Conservation (phyloP, 2,888 invertebrate genomes). For the Cephus pulcher region DNA sequence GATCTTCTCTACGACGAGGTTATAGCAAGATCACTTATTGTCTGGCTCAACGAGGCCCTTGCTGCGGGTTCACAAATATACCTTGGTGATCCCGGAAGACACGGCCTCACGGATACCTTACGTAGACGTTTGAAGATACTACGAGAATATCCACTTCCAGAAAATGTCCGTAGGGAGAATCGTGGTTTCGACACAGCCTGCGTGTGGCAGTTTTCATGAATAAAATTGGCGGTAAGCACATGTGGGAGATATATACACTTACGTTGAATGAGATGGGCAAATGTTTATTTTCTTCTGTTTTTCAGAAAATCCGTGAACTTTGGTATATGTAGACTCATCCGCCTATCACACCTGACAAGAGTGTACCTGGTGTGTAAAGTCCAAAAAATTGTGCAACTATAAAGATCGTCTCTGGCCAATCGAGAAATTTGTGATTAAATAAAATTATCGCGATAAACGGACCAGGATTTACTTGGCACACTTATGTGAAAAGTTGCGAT, state of each 20-base stretch:
- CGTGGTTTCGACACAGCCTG: slow-evolving; percentile 69
- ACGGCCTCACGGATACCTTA: slow-evolving; percentile 67
- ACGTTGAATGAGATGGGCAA: neutral
- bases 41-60: slow-evolving; percentile 67
- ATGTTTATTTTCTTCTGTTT: neutral
- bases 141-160: slow-evolving; percentile 66
- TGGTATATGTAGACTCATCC: neutral
- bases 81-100: slow-evolving; percentile 74
- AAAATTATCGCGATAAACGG: neutral
- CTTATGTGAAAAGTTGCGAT: neutral
- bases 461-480: slow-evolving; percentile 6
- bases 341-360: neutral
- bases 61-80: slow-evolving; percentile 61
- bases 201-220: slow-evolving; percentile 64
- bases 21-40: slow-evolving; percentile 69
- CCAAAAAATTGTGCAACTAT: neutral
- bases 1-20: slow-evolving; percentile 78
- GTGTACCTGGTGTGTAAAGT: neutral
- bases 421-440: neutral
- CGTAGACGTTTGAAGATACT: slow-evolving; percentile 61
- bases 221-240: neutral
- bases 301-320: neutral
- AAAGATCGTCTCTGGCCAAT: neutral
- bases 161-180: slow-evolving; percentile 69
- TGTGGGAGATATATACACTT: neutral